Percentiles rank a stretch among this genome's conserved stretches.
phyloP scores from a whole-genome alignment of 2,888 invertebrate genomes.

The Busseola fusca region DNA sequence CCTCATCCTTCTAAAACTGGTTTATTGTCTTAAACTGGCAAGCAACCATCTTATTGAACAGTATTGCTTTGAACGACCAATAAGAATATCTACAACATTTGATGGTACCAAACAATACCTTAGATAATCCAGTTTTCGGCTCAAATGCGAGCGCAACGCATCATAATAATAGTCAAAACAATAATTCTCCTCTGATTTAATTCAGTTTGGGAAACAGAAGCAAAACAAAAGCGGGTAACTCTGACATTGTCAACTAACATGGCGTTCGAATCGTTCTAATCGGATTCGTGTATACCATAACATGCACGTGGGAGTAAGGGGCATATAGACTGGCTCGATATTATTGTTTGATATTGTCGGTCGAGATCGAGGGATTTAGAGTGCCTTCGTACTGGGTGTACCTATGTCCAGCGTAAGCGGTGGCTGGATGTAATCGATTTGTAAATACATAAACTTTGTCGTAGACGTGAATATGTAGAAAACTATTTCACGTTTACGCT shows the following conservation, averaged over 20 bases:
- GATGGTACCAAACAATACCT: neutral
- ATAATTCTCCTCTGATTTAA: constrained; percentile 56
- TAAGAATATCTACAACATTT: neutral
- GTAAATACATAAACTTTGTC: neutral
- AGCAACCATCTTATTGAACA: neutral
- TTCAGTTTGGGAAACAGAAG: constrained; percentile 53
- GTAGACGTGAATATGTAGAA: neutral
- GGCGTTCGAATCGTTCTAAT: constrained; percentile 57
- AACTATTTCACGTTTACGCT: neutral
- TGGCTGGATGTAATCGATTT: constrained; percentile 1
- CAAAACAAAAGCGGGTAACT: constrained; percentile 57
- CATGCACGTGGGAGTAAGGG: constrained; percentile 48
- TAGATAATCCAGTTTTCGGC: constrained; percentile 27
- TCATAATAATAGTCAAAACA: constrained; percentile 50
- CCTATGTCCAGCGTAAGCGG: neutral
- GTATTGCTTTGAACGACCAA: neutral
- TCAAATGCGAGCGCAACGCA: constrained; percentile 18
- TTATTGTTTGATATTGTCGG: constrained; percentile 29
- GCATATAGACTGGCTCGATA: constrained; percentile 37
- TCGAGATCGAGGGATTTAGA: constrained; percentile 29
- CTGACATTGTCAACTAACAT: constrained; percentile 56
- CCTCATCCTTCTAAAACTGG: too few relatives aligned
- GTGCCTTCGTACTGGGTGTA: neutral
- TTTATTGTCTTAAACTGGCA: too few relatives aligned
- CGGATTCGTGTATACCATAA: constrained; percentile 59